Percentiles rank a stretch among this genome's conserved stretches.
Evolutionary conservation across 2,888 invertebrate species (phyloP).

Genomic region (Cephus pulcher): DNA sequence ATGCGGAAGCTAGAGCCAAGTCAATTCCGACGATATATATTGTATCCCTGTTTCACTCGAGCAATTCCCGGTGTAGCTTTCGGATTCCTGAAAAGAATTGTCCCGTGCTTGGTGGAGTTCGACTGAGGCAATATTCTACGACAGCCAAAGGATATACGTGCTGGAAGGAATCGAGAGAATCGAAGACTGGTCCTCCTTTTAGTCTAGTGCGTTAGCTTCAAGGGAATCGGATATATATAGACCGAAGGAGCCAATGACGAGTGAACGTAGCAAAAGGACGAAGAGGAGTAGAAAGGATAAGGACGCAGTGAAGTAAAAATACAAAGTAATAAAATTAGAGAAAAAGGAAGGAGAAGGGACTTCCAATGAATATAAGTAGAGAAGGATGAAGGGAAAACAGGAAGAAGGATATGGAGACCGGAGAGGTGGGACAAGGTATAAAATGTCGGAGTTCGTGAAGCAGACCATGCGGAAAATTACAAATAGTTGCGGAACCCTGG

Average conservation of each 20-base stretch:
- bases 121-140: neutral
- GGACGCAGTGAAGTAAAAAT: neutral
- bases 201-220: neutral
- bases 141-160: neutral
- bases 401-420: neutral
- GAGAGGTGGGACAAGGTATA: neutral
- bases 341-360: neutral
- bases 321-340: neutral
- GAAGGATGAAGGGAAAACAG: neutral
- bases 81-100: neutral
- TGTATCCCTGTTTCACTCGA: neutral
- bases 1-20: neutral
- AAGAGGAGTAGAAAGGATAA: neutral
- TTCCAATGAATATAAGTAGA: neutral
- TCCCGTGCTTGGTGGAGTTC: neutral
- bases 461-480: slow-evolving; percentile 49
- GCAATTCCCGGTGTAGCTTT: neutral
- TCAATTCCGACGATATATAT: neutral
- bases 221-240: neutral
- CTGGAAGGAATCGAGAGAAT: neutral
- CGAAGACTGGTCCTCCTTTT: neutral
- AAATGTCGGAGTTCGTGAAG: slow-evolving; percentile 33
- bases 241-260: neutral
- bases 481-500: slow-evolving; percentile 39
- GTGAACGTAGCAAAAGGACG: neutral